Conservation (phyloP, 2,797 vertebrate species). For the Varecia variegata region DNA sequence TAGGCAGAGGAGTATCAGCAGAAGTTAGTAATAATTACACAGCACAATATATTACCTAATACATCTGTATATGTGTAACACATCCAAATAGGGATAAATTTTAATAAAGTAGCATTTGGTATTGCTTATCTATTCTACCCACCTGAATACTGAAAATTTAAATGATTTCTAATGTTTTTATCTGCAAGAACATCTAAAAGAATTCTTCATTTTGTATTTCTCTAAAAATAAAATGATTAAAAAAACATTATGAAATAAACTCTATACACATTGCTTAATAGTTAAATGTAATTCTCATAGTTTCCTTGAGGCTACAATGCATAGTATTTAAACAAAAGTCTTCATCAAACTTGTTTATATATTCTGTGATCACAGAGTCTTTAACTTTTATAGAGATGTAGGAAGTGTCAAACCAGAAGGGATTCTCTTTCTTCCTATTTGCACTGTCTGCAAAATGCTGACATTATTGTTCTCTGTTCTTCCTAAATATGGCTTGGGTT, state of each 20-base stretch:
- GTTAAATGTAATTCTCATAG: not conserved
- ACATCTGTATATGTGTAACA: not conserved
- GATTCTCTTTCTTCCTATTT: not conserved
- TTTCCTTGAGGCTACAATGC: not conserved
- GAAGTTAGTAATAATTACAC: not conserved
- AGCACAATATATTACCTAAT: not conserved
- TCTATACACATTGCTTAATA: not conserved
- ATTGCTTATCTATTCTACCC: not conserved
- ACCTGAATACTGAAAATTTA: not conserved
- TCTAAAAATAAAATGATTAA: conserved; percentile 31
- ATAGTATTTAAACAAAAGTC: not conserved
- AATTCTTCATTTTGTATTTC: not conserved
- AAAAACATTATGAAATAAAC: not conserved
- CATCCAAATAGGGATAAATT: not conserved
- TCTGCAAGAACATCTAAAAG: not conserved
- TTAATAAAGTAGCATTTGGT: not conserved
- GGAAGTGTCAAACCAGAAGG: not conserved
- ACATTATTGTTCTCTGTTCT: not conserved
- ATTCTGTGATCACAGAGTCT: not conserved
- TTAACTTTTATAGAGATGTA: not conserved
- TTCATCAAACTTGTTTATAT: not conserved
- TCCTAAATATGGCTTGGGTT: not conserved
- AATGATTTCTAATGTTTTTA: not conserved
- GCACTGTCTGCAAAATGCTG: not conserved
- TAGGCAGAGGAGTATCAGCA: not conserved